These are phyloP conservation scores for Cirrhinus mrigala DNA, from an alignment of 2,797 vertebrate species.

Conservation along the genomic window DNA sequence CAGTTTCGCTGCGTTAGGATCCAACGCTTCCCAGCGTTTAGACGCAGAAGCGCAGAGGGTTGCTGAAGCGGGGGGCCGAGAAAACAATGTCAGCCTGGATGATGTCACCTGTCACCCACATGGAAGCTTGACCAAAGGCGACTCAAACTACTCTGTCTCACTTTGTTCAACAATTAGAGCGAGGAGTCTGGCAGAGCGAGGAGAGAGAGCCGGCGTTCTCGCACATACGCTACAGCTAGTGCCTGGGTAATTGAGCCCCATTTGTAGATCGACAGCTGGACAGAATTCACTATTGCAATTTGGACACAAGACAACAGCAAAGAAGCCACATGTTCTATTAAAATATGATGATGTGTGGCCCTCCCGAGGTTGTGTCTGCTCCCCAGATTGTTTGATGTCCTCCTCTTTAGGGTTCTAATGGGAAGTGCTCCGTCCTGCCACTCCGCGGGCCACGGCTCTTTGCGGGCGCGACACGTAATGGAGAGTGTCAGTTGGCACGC, in stretches of 20 bases:
- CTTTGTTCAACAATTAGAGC: conserved; percentile 67
- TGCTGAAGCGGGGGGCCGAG: not conserved
- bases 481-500: conserved; percentile 68
- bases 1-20: conserved; percentile 6
- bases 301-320: conserved; percentile 71
- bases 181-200: conserved; percentile 46
- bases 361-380: conserved; percentile 57
- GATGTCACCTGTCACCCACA: conserved; percentile 60
- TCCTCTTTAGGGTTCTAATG: conserved; percentile 80
- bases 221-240: conserved; percentile 28
- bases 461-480: conserved; percentile 57
- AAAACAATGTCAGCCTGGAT: conserved; percentile 53
- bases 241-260: conserved; percentile 71
- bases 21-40: conserved; percentile 27
- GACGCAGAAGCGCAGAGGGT: conserved; percentile 21
- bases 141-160: conserved; percentile 56
- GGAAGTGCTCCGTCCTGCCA: conserved; percentile 69
- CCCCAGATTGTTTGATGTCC: conserved; percentile 71
- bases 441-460: conserved; percentile 46
- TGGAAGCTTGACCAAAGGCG: conserved; percentile 56
- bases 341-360: conserved; percentile 77
- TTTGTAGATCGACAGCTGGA: conserved; percentile 78
- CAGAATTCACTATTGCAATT: conserved; percentile 78
- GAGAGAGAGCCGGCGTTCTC: conserved; percentile 33
- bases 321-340: conserved; percentile 79